These are phyloP conservation scores for Tetramorium bicarinatum DNA, from an alignment of 2,888 invertebrate species.

Conservation along the genomic window DNA sequence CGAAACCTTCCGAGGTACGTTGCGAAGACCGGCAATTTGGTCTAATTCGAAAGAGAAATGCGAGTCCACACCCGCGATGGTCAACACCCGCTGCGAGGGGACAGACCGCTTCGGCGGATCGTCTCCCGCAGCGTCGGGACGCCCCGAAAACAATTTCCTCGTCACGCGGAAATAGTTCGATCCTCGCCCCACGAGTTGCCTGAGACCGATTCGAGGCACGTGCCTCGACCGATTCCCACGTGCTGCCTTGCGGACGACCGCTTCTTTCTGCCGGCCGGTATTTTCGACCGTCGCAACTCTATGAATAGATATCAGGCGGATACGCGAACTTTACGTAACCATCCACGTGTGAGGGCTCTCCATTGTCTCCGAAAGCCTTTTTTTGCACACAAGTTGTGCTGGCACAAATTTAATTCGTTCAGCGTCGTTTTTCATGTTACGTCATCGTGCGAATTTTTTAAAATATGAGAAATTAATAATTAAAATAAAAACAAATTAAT, in stretches of 20 bases:
- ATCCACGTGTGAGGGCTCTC: conserved; percentile 57
- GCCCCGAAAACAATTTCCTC: conserved; percentile 81
- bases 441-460: background rate
- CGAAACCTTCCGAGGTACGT: background rate
- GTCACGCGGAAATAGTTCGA: conserved; percentile 84
- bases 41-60: conserved; percentile 47
- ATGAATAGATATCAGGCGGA: conserved; percentile 69
- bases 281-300: conserved; percentile 72
- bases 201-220: conserved; percentile 78
- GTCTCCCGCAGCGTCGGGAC: conserved; percentile 82
- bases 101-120: conserved; percentile 66
- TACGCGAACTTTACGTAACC: conserved; percentile 61
- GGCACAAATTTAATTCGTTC: conserved; percentile 16
- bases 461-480: background rate
- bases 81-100: conserved; percentile 80
- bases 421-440: background rate
- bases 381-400: conserved; percentile 11
- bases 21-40: background rate
- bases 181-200: conserved; percentile 80
- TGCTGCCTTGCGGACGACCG: conserved; percentile 47
- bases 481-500: background rate
- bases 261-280: conserved; percentile 62
- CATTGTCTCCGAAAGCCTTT: conserved; percentile 56
- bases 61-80: conserved; percentile 71
- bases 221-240: conserved; percentile 77